Percentiles rank a stretch among this genome's conserved stretches.
Conservation (phyloP, 2,888 invertebrate genomes). For the Arge pagana region DNA sequence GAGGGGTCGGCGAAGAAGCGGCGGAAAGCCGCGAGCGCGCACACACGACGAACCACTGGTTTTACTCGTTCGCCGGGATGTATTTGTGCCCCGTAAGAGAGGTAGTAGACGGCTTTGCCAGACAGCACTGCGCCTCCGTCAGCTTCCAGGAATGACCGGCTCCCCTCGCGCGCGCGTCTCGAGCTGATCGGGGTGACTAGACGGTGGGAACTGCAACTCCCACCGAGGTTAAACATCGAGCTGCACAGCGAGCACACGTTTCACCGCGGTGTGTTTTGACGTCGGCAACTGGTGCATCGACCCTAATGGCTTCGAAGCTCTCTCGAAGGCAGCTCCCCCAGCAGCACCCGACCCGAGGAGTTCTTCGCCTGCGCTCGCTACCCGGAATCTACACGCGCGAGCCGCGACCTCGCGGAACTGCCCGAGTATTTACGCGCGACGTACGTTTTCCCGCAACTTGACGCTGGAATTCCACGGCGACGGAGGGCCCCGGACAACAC, state of each 20-base stretch:
- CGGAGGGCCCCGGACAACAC: no score
- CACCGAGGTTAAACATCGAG: constrained; percentile 34
- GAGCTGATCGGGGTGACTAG: constrained; percentile 47
- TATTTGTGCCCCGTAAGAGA: constrained; percentile 17
- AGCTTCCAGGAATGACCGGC: constrained; percentile 45
- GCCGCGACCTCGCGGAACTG: constrained; percentile 29
- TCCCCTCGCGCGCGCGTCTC: constrained; percentile 23
- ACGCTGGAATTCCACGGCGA: no score
- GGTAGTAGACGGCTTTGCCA: constrained; percentile 39
- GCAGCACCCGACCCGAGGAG: no score
- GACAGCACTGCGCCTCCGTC: constrained; percentile 52
- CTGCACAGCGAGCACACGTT: constrained; percentile 30
- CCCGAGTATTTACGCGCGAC: constrained; percentile 19
- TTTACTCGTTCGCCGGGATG: constrained; percentile 23
- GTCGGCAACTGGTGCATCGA: constrained; percentile 53
- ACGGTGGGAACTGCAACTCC: constrained; percentile 55
- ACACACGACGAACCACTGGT: constrained; percentile 17
- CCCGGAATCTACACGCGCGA: not conserved
- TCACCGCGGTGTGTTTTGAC: constrained; percentile 52
- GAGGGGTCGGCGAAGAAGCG: not conserved
- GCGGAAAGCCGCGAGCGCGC: constrained; percentile 8
- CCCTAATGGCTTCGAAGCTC: constrained; percentile 48
- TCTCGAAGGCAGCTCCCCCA: constrained; percentile 1
- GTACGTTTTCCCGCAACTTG: constrained; percentile 27
- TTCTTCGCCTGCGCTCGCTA: constrained; percentile 37